phyloP scores from a whole-genome alignment of 2,888 invertebrate genomes.

The Plagodis pulveraria region DNA sequence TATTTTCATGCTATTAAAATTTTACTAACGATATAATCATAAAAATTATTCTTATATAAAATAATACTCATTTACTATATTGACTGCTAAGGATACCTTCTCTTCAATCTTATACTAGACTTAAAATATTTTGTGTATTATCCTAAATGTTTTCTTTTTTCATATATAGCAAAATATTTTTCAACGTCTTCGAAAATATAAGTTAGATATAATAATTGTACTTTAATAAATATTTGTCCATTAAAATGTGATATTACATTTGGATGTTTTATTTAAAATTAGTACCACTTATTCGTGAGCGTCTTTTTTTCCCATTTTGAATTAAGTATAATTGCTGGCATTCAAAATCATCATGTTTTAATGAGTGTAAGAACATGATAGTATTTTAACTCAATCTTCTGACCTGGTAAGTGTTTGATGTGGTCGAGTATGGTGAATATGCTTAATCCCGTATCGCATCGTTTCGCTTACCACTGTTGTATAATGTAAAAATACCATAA shows the following conservation, averaged over 20 bases:
- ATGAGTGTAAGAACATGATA: too few species aligned
- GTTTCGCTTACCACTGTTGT: too few species aligned
- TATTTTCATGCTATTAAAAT: constrained; percentile 8
- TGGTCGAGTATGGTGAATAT: too few species aligned
- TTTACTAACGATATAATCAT: constrained; percentile 7
- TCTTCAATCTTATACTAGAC: constrained; percentile 25
- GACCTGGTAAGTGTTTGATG: too few species aligned
- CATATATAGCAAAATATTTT: constrained; percentile 31
- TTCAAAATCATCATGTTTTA: neutral
- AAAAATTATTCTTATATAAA: constrained; percentile 13
- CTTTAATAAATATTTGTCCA: constrained; percentile 67
- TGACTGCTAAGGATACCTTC: constrained; percentile 28
- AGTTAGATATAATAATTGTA: constrained; percentile 38
- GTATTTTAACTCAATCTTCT: too few species aligned
- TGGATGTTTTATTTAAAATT: constrained; percentile 35
- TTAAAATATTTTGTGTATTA: constrained; percentile 18
- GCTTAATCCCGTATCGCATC: too few species aligned
- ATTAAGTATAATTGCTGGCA: neutral
- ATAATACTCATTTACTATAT: constrained; percentile 19
- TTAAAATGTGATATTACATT: constrained; percentile 77
- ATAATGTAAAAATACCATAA: too few species aligned
- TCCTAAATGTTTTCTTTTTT: constrained; percentile 16
- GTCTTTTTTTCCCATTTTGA: neutral
- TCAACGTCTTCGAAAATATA: constrained; percentile 48
- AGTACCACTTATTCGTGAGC: too few species aligned